Evolutionary conservation across 64 coral and sea anemone genomes (phyloP).

Genomic region (Actinia equina): DNA sequence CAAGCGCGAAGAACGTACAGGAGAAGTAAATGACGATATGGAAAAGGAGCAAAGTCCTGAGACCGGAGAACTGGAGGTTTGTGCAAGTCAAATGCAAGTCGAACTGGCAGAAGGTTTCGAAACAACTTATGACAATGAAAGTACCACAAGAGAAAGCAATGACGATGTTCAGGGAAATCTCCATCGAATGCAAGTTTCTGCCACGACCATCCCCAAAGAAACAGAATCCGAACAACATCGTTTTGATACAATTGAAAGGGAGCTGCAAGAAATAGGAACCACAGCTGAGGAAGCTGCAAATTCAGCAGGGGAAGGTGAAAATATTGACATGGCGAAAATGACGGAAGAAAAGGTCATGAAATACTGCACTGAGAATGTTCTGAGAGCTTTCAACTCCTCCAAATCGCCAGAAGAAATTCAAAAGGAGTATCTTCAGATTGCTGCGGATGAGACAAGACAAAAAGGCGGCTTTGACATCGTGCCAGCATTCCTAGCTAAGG

Average conservation of each 20-base stretch:
- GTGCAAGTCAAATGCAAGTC: not conserved
- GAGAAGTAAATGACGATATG: not conserved
- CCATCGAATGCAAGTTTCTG: too few relatives aligned
- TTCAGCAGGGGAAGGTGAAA: not conserved
- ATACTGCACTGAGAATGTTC: not conserved
- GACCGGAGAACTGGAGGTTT: not conserved
- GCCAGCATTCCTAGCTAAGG: constrained; percentile 39
- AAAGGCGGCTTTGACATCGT: constrained; percentile 49
- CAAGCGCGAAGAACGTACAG: not conserved
- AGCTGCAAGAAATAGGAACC: not conserved
- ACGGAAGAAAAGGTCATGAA: not conserved
- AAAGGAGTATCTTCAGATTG: not conserved
- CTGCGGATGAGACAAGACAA: not conserved
- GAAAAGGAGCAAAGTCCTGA: not conserved
- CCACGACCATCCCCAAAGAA: too few relatives aligned
- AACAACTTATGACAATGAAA: not conserved
- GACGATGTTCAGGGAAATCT: not conserved
- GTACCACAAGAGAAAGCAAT: not conserved
- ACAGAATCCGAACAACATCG: too few relatives aligned
- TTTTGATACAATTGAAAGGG: too few relatives aligned
- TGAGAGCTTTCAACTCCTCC: not conserved
- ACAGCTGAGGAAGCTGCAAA: not conserved
- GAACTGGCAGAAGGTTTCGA: too few relatives aligned
- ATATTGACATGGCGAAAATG: not conserved
- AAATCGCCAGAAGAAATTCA: not conserved